Evolutionary conservation across 2,113 vertebrate species (phyloP).

Genomic region (Malurus melanocephalus): DNA sequence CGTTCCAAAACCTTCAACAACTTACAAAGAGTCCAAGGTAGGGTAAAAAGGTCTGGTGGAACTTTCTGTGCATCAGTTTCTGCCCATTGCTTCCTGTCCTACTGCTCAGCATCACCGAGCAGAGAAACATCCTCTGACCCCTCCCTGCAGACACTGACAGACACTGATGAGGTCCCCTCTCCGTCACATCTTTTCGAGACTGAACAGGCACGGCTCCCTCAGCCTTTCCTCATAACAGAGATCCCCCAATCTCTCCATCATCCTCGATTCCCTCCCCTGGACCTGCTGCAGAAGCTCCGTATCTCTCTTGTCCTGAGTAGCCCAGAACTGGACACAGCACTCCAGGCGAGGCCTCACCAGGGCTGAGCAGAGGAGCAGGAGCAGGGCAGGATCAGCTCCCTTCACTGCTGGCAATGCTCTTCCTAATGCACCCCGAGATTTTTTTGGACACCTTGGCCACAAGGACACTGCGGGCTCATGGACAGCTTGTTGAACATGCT

Average conservation of each 20-base stretch:
- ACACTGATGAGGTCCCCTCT: neutral
- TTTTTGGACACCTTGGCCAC: accelerated
- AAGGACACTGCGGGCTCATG: neutral
- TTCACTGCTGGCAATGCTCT: accelerated
- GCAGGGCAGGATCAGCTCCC: neutral
- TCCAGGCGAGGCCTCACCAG: neutral
- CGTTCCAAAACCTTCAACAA: neutral
- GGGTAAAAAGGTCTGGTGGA: neutral
- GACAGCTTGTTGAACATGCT: neutral
- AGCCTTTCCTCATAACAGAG: neutral
- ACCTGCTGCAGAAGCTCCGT: neutral
- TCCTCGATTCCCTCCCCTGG: no score
- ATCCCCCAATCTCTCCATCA: neutral
- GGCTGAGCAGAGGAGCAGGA: neutral
- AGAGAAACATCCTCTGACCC: no score
- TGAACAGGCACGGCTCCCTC: neutral
- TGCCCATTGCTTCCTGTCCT: neutral
- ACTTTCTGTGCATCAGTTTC: neutral
- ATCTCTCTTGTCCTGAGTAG: neutral
- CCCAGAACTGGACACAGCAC: neutral
- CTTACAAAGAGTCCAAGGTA: neutral
- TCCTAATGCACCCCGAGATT: accelerated
- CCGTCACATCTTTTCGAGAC: neutral
- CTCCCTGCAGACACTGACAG: neutral
- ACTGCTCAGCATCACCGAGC: neutral